These are phyloP conservation scores for Amblyjoppa proteus DNA, from an alignment of 2,888 invertebrate species.

Conservation along the genomic window DNA sequence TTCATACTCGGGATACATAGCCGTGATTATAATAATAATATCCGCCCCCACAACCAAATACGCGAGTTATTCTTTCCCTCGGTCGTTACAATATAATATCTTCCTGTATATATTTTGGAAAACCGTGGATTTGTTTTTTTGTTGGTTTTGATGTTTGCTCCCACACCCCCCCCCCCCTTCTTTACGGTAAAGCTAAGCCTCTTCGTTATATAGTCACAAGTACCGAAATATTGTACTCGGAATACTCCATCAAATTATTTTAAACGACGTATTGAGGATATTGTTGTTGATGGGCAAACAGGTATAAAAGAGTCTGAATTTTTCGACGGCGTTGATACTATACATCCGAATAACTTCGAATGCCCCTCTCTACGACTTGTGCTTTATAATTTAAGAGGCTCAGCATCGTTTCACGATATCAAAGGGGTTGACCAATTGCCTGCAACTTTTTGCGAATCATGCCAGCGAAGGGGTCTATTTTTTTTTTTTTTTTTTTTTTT, in stretches of 20 bases:
- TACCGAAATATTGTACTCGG: constrained; percentile 72
- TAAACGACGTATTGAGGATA: constrained; percentile 40
- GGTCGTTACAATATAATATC: no score
- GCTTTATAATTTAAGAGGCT: constrained; percentile 35
- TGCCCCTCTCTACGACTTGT: constrained; percentile 70
- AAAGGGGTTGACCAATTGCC: constrained; percentile 74
- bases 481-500: constrained; percentile 61
- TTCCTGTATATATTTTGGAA: no score
- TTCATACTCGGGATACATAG: no score
- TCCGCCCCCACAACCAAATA: no score
- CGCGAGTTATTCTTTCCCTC: no score
- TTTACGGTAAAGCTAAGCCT: no score
- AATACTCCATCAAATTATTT: constrained; percentile 59
- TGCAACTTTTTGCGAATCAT: constrained; percentile 69
- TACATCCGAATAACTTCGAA: constrained; percentile 11
- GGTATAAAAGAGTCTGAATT: constrained; percentile 10
- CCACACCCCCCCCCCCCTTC: no score
- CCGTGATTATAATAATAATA: no score
- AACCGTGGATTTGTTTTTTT: no score
- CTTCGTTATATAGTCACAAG: constrained; percentile 74
- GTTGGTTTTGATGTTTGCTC: no score
- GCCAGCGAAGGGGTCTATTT: constrained; percentile 70
- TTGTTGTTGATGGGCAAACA: constrained; percentile 61
- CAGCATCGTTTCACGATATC: constrained; percentile 68
- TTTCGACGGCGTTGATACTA: constrained; percentile 42